These are phyloP conservation scores for Eutolmus rufibarbis DNA, from an alignment of 2,888 invertebrate genomes.

Conservation along the genomic window DNA sequence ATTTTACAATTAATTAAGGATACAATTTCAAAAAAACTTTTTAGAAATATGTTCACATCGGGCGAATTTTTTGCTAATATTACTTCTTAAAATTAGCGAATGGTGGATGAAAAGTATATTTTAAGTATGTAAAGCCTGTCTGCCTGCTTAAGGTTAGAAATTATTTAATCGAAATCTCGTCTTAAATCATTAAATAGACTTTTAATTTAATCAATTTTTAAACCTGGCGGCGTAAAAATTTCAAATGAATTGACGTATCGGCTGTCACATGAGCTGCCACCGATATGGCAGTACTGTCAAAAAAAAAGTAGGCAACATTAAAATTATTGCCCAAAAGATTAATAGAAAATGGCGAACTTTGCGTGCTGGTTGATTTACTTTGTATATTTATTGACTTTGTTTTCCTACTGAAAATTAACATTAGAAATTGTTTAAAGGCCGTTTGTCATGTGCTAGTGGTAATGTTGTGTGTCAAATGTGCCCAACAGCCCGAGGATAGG, in stretches of 20 bases:
- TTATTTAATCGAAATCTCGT: background rate
- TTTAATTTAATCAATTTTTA: background rate
- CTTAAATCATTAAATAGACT: background rate
- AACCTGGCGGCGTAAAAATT: background rate
- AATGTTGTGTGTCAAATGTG: background rate
- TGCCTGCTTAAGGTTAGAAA: too few relatives aligned
- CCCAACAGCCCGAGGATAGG: background rate
- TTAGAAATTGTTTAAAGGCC: slow-evolving; percentile 27
- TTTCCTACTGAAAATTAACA: slow-evolving; percentile 41
- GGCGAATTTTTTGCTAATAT: too few relatives aligned
- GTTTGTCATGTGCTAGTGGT: slow-evolving; percentile 14
- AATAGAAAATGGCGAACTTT: slow-evolving; percentile 50
- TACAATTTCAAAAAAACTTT: background rate
- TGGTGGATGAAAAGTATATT: background rate
- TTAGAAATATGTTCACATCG: too few relatives aligned
- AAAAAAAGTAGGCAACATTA: slow-evolving; percentile 27
- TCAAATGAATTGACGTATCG: background rate
- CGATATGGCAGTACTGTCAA: slow-evolving; percentile 30
- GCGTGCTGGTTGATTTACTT: slow-evolving; percentile 49
- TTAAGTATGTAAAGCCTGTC: background rate
- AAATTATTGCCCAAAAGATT: slow-evolving; percentile 34
- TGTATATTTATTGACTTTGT: slow-evolving; percentile 47
- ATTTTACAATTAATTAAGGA: background rate
- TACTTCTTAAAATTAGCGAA: background rate
- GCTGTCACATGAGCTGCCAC: background rate